Evolutionary conservation across 2,113 vertebrate species (phyloP), one percentile per base, ranked within the genome.

Genomic region (Heliornis fulica): DNA sequence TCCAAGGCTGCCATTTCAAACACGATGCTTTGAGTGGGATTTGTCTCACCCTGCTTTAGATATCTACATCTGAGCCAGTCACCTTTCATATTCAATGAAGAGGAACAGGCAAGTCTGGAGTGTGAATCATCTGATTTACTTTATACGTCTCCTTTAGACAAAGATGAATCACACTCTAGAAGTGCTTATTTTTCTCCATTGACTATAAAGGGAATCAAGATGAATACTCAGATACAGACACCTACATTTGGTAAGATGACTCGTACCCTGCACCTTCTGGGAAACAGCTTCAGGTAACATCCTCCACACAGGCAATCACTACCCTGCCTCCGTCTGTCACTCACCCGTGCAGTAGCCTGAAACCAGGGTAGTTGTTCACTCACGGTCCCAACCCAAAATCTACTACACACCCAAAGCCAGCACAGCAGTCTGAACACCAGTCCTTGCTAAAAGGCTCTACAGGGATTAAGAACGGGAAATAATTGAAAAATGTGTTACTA

Each of bases 111-210:
- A 92, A 45, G 91, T 95, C 94, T 96, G 51, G 65, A 23, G 65
- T 87, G 83, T 95, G 96, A 96, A 92, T 97, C 95, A 96, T 94
- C 94, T 87, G 76, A 87, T 95, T 91, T 91, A 70, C 86, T 96
- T 94, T 78, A 66, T 77, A 40, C 18, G 4, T 46, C 89, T 93
- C 72, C 76, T 93, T 93, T 75, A 89, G 94, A 89, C 72, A 68
- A 51, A 75, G 91, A 94, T 95, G 93, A 96, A 92, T 96, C 95
- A 97, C 46, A 56, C 76, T 19, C 31, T 4, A 90, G 60, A 75
- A 90, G 68, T 87, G 72, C 93, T 89, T 93, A 56, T 94, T 96
- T 95, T 94, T 84, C 83, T 64, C 51, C 56, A 83, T 78, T 94
- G 83, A 75, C 94, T 94, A 51, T 68, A 87, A 95, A 90, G 86